Evolutionary conservation across 2,797 vertebrate species (phyloP), one percentile per base, ranked within the genome.

Genomic region (Syncerus caffer): DNA sequence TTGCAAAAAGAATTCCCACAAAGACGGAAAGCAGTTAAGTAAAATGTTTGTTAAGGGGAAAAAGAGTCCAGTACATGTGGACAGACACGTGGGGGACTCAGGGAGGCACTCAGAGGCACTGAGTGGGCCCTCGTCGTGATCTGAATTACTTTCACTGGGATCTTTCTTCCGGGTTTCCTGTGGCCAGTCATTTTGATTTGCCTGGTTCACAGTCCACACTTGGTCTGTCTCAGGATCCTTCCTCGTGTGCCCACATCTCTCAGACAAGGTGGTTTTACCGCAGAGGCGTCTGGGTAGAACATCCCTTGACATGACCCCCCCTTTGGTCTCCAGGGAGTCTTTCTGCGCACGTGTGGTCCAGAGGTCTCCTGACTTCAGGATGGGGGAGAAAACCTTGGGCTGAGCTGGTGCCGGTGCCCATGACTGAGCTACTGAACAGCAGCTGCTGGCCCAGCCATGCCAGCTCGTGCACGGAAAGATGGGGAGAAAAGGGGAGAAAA

Each of bases 131-230:
- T 71, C 4, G 0, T 14, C 1, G 1, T 25, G 21, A 7, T 11
- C 1, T 2, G 38, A 74, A 7, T 25, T 13, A 4, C 34, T 12
- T 3, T 13, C 0, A 13, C 3, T n/a, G 3, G 71, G 71, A 1
- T 38, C 6, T 29, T 38, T 42, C 34, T 14, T 14, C 38, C 3
- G 11, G 38, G 21, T 7, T 25, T 42, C 12, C 71, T 74, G 23
- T 25, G 38, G 21, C 38, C 38, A 3, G 38, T 74, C 67, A 7
- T 7, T 42, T 14, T 4, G 6, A 6, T 2, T 42, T 42, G 71
- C 21, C 38, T 42, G 38, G 71, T 25, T 42, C 34, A 12, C 67
- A 42, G 67, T 74, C 21, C 23, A 25, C 21, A 14, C 38, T 42
- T 14, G 71, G 21, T 74, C 38, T 14, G 6, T 42, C 71, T 25